phyloP scores from a whole-genome alignment of 2,113 vertebrate genomes.

The Peromyscus maniculatus region DNA sequence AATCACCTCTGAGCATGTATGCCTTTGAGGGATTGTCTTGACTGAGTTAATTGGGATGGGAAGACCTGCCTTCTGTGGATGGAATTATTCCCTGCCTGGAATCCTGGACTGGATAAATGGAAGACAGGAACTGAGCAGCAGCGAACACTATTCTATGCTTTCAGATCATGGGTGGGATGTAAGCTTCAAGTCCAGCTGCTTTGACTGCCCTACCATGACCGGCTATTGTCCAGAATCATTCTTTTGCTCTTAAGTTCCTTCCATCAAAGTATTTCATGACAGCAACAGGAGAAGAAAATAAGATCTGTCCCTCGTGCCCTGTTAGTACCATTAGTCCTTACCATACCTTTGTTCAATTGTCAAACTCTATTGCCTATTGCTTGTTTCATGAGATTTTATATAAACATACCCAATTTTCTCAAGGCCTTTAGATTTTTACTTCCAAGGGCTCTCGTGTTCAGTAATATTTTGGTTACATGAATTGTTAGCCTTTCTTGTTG shows the following conservation, averaged over 20 bases:
- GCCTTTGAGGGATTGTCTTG: neutral
- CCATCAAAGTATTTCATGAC: neutral
- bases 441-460: neutral
- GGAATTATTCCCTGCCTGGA: neutral
- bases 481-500: slow-evolving; percentile 23
- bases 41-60: neutral
- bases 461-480: neutral
- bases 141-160: neutral
- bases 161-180: neutral
- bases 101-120: neutral
- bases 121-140: neutral
- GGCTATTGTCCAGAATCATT: neutral
- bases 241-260: neutral
- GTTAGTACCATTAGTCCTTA: neutral
- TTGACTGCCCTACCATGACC: neutral
- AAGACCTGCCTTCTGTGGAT: neutral
- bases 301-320: neutral
- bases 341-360: neutral
- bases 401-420: neutral
- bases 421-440: neutral
- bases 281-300: neutral
- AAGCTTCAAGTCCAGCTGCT: neutral
- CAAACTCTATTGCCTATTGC: neutral
- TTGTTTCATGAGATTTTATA: neutral
- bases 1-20: neutral